Percentiles rank a stretch among this genome's conserved stretches.
phyloP scores from a whole-genome alignment of 2,888 invertebrate species.

The Athripsodes cinereus region DNA sequence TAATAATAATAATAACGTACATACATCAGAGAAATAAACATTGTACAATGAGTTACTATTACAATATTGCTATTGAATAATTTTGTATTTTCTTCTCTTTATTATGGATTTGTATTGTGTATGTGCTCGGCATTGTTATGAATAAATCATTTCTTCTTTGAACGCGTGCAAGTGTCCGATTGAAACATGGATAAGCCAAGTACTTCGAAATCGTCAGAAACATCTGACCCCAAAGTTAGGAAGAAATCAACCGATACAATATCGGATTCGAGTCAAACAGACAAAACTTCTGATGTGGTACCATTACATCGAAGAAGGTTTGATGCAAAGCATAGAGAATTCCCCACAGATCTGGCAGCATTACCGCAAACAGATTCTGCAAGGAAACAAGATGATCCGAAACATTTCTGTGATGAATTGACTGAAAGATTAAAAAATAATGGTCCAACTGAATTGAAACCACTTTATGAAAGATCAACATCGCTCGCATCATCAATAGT shows the following conservation, averaged over 20 bases:
- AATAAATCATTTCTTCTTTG: too few relatives aligned
- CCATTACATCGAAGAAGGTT: constrained; percentile 43
- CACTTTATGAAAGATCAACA: constrained; percentile 48
- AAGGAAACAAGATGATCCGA: constrained; percentile 38
- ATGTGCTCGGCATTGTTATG: too few relatives aligned
- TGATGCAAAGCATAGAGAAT: constrained; percentile 27
- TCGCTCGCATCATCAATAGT: constrained; percentile 52
- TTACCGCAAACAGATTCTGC: constrained; percentile 36
- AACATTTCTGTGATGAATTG: constrained; percentile 37
- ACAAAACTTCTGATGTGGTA: not conserved
- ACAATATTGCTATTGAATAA: too few relatives aligned
- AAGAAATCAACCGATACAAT: constrained; percentile 12
- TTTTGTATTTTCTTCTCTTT: too few relatives aligned
- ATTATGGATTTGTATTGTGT: too few relatives aligned
- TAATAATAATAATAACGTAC: too few relatives aligned
- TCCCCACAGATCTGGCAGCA: constrained; percentile 41
- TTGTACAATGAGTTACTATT: too few relatives aligned
- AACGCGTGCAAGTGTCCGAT: too few relatives aligned
- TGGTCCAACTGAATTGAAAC: constrained; percentile 38
- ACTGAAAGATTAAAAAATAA: constrained; percentile 35
- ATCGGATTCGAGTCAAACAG: not conserved
- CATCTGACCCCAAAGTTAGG: constrained; percentile 1
- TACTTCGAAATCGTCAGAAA: constrained; percentile 5
- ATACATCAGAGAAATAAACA: too few relatives aligned
- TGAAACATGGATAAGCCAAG: constrained; percentile 10